These are phyloP conservation scores for Cryptophagus acutangulus DNA, from an alignment of 2,888 invertebrate genomes.

Conservation along the genomic window DNA sequence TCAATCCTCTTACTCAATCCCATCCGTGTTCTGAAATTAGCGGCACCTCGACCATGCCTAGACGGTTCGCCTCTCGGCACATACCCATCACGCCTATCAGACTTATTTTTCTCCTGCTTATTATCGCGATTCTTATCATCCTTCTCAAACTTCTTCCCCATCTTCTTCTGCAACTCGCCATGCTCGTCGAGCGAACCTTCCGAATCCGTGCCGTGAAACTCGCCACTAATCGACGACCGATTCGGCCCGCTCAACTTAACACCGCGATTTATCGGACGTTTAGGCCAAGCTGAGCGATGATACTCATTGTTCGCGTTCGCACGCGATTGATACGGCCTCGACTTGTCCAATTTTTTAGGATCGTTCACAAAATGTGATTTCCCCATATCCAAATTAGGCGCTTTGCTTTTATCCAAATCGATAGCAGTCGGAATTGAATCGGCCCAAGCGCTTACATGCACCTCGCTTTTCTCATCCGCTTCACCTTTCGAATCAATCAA, in stretches of 20 bases:
- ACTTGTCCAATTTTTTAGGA: conserved; percentile 40
- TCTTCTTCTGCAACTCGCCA: conserved; percentile 43
- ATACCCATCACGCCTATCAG: conserved; percentile 62
- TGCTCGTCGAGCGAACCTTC: conserved; percentile 69
- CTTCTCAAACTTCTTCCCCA: conserved; percentile 48
- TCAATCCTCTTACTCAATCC: conserved; percentile 61
- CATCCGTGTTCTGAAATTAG: conserved; percentile 42
- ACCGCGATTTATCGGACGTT: conserved; percentile 23
- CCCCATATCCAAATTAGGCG: conserved; percentile 44
- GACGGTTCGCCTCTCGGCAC: conserved; percentile 87
- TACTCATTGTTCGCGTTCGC: conserved; percentile 32
- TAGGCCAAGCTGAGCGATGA: conserved; percentile 24
- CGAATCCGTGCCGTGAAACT: conserved; percentile 62
- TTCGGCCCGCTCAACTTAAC: conserved; percentile 21
- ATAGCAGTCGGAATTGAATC: conserved; percentile 18
- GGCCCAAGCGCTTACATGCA: conserved; percentile 14
- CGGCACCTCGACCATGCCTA: conserved; percentile 68
- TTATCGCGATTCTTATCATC: conserved; percentile 31
- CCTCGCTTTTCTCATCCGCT: conserved; percentile 17
- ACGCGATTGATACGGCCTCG: conserved; percentile 31
- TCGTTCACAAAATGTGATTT: conserved; percentile 49
- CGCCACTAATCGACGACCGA: conserved; percentile 46
- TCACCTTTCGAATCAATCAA: conserved; percentile 30
- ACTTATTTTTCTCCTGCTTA: conserved; percentile 29
- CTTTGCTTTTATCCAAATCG: conserved; percentile 28